phyloP scores from a whole-genome alignment of 2,113 vertebrate genomes.

The Sarotherodon lohbergeri region DNA sequence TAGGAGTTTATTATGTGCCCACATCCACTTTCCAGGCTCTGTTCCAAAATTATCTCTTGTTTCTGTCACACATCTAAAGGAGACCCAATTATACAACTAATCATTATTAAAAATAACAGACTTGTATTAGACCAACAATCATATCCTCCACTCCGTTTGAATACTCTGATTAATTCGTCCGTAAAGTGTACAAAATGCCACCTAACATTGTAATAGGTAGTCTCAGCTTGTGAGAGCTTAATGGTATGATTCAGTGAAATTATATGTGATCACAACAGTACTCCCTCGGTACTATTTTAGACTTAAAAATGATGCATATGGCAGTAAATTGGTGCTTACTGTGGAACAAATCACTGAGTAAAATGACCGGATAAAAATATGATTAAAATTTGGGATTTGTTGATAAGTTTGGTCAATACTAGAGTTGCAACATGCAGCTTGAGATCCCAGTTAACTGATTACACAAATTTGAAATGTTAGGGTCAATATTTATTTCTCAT shows the following conservation, averaged over 20 bases:
- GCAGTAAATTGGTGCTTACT: background rate
- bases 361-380: background rate
- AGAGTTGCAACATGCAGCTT: background rate
- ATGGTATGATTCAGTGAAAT: background rate
- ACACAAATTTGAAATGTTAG: background rate
- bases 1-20: background rate
- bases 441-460: background rate
- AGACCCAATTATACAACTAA: constrained; percentile 3
- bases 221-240: background rate
- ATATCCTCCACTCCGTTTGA: background rate
- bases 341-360: background rate
- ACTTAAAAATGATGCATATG: background rate
- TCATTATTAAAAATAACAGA: background rate
- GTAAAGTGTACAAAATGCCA: background rate
- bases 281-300: background rate
- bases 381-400: background rate
- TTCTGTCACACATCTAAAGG: background rate
- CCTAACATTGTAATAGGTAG: background rate
- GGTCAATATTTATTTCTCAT: background rate
- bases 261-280: background rate
- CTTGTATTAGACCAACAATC: background rate
- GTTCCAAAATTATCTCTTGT: background rate
- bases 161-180: background rate
- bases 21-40: background rate
- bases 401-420: background rate